Evolutionary conservation across 2,113 vertebrate genomes (phyloP).

Genomic region (Paratilapia polleni): DNA sequence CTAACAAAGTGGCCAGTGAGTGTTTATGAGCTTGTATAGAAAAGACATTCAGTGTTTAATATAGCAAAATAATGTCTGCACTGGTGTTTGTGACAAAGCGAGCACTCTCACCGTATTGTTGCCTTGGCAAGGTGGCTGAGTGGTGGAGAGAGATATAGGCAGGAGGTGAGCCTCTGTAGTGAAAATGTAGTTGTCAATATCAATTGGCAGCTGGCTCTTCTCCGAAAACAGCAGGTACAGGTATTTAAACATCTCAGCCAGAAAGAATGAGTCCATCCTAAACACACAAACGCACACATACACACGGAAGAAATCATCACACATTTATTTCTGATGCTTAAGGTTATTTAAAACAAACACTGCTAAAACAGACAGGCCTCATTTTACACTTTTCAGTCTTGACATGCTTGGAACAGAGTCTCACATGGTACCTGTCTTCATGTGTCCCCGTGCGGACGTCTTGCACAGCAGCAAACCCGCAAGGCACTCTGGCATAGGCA

Average conservation of each 20-base stretch:
- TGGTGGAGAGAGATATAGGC: slow-evolving; percentile 93
- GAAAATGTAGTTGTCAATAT: slow-evolving; percentile 97
- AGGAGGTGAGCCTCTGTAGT: slow-evolving; percentile 97
- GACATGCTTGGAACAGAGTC: neutral
- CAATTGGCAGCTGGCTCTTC: slow-evolving; percentile 92
- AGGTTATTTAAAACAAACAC: neutral
- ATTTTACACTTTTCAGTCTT: neutral
- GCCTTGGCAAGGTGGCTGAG: slow-evolving; percentile 73
- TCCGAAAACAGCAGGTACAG: slow-evolving; percentile 96
- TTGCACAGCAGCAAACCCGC: slow-evolving; percentile 97
- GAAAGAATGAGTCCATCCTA: slow-evolving; percentile 99
- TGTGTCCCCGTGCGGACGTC: slow-evolving; percentile 97
- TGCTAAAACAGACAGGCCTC: too few relatives aligned
- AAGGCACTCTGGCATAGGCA: slow-evolving; percentile 95
- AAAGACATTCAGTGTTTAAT: neutral
- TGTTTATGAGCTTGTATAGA: neutral
- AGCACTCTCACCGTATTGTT: slow-evolving; percentile 74
- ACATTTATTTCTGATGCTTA: neutral
- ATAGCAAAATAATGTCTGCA: neutral
- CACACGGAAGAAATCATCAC: rapidly evolving
- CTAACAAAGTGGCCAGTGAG: neutral
- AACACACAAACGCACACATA: neutral
- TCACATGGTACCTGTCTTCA: slow-evolving; percentile 90
- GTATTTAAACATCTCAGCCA: slow-evolving; percentile 99
- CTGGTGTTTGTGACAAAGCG: neutral